Conservation (phyloP, 2,888 invertebrate species). For the Carabus problematicus region DNA sequence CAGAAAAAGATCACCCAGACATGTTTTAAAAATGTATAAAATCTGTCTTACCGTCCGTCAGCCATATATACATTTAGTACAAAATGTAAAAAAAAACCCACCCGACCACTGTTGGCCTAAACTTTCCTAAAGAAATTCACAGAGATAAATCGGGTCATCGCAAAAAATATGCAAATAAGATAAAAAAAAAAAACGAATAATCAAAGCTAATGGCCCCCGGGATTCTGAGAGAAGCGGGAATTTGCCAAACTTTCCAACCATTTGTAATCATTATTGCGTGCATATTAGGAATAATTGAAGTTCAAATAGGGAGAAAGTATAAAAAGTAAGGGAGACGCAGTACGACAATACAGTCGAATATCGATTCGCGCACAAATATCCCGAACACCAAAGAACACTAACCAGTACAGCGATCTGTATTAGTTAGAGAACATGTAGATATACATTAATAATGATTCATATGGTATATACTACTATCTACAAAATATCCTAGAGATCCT, state of each 20-base stretch:
- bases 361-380: constrained; percentile 9
- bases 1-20: constrained; percentile 21
- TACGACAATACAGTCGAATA: constrained; percentile 15
- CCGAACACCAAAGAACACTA: not conserved
- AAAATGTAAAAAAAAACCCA: constrained; percentile 20
- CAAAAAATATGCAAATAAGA: constrained; percentile 43
- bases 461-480: too few relatives aligned
- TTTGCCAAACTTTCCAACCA: constrained; percentile 34
- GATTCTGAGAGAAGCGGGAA: constrained; percentile 35
- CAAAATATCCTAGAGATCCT: too few relatives aligned
- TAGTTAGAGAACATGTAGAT: too few relatives aligned
- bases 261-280: constrained; percentile 39
- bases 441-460: too few relatives aligned
- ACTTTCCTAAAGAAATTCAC: constrained; percentile 38
- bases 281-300: constrained; percentile 38
- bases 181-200: constrained; percentile 40
- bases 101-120: constrained; percentile 36
- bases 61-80: constrained; percentile 38
- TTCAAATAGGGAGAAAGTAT: constrained; percentile 4
- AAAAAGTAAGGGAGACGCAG: constrained; percentile 15
- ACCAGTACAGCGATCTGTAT: too few relatives aligned
- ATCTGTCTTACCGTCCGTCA: constrained; percentile 37
- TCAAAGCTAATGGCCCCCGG: constrained; percentile 37
- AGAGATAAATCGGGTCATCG: constrained; percentile 41
- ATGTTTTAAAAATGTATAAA: constrained; percentile 39